Base-by-base conservation (phyloP, 2,888 invertebrate species). In the Rhodophaea formosa region DNA sequence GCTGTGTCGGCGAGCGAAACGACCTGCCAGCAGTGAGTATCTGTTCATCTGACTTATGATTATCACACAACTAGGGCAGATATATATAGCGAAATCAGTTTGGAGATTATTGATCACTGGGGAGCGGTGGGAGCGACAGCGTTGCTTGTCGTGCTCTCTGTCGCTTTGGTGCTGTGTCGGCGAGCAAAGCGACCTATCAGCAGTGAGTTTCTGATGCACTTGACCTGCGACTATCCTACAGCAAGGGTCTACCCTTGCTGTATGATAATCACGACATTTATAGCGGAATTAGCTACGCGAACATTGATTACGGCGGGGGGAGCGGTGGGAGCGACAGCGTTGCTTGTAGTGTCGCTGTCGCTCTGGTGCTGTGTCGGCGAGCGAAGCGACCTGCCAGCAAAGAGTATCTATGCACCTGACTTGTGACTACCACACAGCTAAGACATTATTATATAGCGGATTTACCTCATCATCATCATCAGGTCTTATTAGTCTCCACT, bases 31-130 rank as follows among this genome's bases (percentile, higher is more conserved):
- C 53, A 86, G 87, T 88, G 54, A 80, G 84, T 75, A 8, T 16
- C 30, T 8, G 8, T 30, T 46, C 46, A 5, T 5, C 3, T 30
- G 12, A 16, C 2, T 10, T 3, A 6, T 12, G 8, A 2, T 8
- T 3, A 30, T 30, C 6, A 30, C 6, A 30, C 30, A 30, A 7
- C n/a, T n/a, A n/a, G n/a, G n/a, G n/a, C n/a, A n/a, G n/a, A n/a
- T n/a, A n/a, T n/a, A n/a, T n/a, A n/a, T n/a, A n/a, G n/a, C n/a
- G n/a, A n/a, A n/a, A n/a, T n/a, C n/a, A n/a, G n/a, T n/a, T n/a
- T n/a, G n/a, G n/a, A n/a, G n/a, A n/a, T n/a, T n/a, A n/a, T n/a
- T 88, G 56, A 77, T 89, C 44, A 86, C 88, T 7, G 90, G 88
- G 5, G 91, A 3, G 86, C 87, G 42, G 72, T 84, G 17, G 91